Evolutionary conservation across 2,113 vertebrate species (phyloP).

Genomic region (Podarcis muralis): DNA sequence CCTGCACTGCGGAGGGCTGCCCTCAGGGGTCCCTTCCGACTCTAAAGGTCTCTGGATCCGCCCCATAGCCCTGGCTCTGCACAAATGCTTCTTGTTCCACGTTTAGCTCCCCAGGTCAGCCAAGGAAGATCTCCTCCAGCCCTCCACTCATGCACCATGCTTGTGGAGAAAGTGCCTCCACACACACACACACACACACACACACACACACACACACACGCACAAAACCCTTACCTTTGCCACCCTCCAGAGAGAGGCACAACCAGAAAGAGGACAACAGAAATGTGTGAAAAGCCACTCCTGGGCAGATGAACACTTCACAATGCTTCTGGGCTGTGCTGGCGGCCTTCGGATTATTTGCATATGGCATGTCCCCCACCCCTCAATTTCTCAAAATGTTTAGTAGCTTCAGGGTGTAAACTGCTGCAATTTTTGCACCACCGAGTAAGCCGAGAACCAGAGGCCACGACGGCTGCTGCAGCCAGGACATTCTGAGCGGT

Average conservation of each 20-base stretch:
- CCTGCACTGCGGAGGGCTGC: no score
- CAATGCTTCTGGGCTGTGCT: conserved; percentile 44
- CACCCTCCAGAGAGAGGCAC: conserved; percentile 80
- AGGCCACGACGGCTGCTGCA: neutral
- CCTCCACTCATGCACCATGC: conserved; percentile 66
- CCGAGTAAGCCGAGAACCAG: neutral
- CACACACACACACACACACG: neutral
- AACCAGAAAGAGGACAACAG: conserved; percentile 46
- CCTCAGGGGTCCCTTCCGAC: no score
- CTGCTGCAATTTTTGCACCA: neutral
- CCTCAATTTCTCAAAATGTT: neutral
- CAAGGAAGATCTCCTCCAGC: conserved; percentile 58
- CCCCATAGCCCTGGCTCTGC: neutral
- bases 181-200: neutral
- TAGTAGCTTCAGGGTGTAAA: neutral
- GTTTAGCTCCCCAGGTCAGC: conserved; percentile 55
- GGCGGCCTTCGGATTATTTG: neutral
- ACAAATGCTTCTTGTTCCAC: neutral
- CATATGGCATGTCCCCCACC: neutral
- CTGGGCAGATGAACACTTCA: conserved; percentile 16
- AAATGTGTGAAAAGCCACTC: conserved; percentile 53
- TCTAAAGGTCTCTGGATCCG: no score
- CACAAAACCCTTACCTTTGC: conserved; percentile 70
- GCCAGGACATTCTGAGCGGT: neutral
- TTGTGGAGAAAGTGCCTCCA: conserved; percentile 8